A percentile compares a stretch with the other conserved stretches of the same genome.
phyloP scores from a whole-genome alignment of 1,140 invertebrate species.

The Psilanteris sp. region DNA sequence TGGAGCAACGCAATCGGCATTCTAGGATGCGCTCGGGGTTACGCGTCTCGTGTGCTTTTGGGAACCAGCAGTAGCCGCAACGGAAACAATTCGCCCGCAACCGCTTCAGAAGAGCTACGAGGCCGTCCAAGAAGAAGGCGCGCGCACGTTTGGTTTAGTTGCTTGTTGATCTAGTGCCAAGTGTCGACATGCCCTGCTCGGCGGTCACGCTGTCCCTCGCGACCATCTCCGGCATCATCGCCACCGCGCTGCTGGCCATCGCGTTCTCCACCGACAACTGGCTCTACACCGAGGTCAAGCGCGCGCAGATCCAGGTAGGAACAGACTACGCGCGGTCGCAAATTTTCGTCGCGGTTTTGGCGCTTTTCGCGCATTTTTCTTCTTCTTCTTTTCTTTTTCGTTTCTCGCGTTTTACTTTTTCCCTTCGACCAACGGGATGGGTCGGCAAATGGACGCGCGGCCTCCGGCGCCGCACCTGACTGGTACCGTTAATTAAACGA shows the following conservation, averaged over 20 bases:
- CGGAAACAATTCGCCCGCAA: too few species aligned
- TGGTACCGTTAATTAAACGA: too few species aligned
- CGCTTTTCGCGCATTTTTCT: too few species aligned
- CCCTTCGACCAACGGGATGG: too few species aligned
- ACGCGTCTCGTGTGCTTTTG: conserved; percentile 54
- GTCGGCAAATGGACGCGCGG: too few species aligned
- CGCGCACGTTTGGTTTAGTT: conserved; percentile 15
- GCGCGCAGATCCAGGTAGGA: conserved; percentile 90
- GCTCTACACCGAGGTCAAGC: conserved; percentile 94
- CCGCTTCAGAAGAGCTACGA: too few species aligned
- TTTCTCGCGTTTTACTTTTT: too few species aligned
- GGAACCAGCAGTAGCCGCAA: conserved; percentile 26
- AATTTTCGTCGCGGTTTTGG: too few species aligned
- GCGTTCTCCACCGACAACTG: conserved; percentile 97
- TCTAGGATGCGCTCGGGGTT: conserved; percentile 68
- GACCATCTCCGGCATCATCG: conserved; percentile 95
- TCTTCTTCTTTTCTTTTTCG: too few species aligned
- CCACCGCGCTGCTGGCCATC: conserved; percentile 93
- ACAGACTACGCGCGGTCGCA: too few species aligned
- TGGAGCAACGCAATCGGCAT: conserved; percentile 32
- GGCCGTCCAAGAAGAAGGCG: too few species aligned
- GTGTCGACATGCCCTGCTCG: conserved; percentile 90
- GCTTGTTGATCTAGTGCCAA: conserved; percentile 20
- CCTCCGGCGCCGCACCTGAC: too few species aligned
- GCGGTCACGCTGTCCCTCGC: conserved; percentile 95